These are phyloP conservation scores for Borostomias antarcticus DNA, from an alignment of 2,797 vertebrate species.

Conservation along the genomic window DNA sequence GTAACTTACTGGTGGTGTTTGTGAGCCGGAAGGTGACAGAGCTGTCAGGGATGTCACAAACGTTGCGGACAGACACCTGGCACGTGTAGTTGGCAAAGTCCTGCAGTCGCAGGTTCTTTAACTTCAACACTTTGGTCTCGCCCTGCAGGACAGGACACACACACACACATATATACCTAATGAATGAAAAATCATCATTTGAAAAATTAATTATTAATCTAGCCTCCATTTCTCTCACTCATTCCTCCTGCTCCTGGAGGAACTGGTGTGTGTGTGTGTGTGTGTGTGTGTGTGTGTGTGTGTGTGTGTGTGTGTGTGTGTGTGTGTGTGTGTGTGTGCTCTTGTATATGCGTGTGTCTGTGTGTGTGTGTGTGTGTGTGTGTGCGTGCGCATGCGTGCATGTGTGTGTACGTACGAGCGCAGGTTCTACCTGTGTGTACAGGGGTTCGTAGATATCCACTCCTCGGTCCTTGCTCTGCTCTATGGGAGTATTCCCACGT, in stretches of 20 bases:
- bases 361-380: conserved; percentile 4
- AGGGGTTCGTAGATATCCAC: conserved; percentile 97
- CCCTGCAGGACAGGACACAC: conserved; percentile 74
- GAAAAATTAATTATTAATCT: conserved; percentile 31
- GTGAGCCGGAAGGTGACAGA: conserved; percentile 93
- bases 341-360: background rate
- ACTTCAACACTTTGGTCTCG: conserved; percentile 96
- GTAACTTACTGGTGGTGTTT: conserved; percentile 87
- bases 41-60: conserved; percentile 93
- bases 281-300: conserved; percentile 6
- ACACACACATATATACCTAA: conserved; percentile 1
- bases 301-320: conserved; percentile 1
- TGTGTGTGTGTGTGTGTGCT: background rate
- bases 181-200: conserved; percentile 48
- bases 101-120: conserved; percentile 93
- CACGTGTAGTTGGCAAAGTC: conserved; percentile 96
- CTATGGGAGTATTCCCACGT: conserved; percentile 82
- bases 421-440: background rate
- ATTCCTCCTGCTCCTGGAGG: background rate
- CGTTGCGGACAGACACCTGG: conserved; percentile 95
- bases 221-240: conserved; percentile 2
- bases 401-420: background rate
- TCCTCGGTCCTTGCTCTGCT: conserved; percentile 95
- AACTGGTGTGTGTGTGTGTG: background rate
- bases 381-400: background rate